Evolutionary conservation across 2,888 invertebrate genomes (phyloP), one percentile per base, ranked within the genome.

Genomic region (Parasteatoda lunata): DNA sequence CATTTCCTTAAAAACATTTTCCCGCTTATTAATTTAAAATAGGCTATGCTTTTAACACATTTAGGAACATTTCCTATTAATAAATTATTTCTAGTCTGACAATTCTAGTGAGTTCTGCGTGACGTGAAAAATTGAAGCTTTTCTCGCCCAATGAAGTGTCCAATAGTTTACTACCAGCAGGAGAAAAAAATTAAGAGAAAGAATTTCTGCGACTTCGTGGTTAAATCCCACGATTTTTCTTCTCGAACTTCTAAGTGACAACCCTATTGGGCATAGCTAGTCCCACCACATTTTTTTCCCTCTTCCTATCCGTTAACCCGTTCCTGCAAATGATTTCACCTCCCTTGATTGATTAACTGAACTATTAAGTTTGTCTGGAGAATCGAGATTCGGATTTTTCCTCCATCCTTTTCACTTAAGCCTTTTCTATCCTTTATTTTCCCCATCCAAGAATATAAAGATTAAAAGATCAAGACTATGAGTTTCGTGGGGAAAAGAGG

Each of bases 291-390:
- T 59, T 59, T 59, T 59, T 59, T 59, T 59, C 59, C 59, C 59
- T 59, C 9, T 59, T 59, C 9, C 59, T 59, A 9, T 30, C 30
- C 30, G 30, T 30, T 30, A 30, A 30, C 30, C 30, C 30, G 30
- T 30, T 30, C 30, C 30, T 30, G 30, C 30, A 30, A 30, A 30
- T 30, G 30, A 30, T 30, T 30, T 30, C 30, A 30, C 30, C 30
- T 13, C 59, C n/a, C 11, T 59, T 75, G 81, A 81, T 81, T 81
- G 81, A 81, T 81, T 81, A 81, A 81, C 75, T 52, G 66, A 59
- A 69, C 81, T 81, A 81, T 81, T 81, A 81, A 68, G 75, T 69
- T 81, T 9, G 45, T 70, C 13, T 13, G 52, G 79, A 11, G 51
- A 49, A 59, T 52, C 54, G 51, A 54, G 79, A 52, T 54, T 81